phyloP scores from a whole-genome alignment of 2,888 invertebrate species.

The Orchestes rusci region DNA sequence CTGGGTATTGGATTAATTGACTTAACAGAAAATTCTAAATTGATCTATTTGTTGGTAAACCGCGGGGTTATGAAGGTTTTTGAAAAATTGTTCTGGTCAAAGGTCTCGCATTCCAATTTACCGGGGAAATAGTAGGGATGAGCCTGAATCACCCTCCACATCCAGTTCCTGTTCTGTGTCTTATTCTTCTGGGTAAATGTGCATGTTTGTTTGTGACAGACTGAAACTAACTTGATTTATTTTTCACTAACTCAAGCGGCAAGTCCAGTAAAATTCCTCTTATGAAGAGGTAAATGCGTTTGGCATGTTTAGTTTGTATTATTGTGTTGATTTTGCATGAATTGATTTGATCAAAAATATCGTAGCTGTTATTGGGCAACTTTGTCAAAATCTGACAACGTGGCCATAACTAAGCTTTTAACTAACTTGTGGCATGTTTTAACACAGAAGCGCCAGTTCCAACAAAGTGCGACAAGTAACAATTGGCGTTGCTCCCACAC shows the following conservation, averaged over 20 bases:
- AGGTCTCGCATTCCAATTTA: conserved; percentile 67
- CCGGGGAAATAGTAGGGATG: conserved; percentile 49
- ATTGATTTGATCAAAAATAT: neutral
- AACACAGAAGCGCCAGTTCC: conserved; percentile 40
- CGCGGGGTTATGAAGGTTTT: no score
- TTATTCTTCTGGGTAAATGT: conserved; percentile 45
- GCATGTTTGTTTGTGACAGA: conserved; percentile 15
- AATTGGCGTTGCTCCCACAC: conserved; percentile 42
- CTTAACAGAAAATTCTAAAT: no score
- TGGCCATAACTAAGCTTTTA: conserved; percentile 6
- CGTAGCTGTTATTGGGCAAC: no score
- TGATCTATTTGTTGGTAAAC: no score
- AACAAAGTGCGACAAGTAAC: conserved; percentile 42
- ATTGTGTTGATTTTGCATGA: neutral
- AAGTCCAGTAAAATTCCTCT: conserved; percentile 42
- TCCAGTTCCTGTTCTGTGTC: conserved; percentile 45
- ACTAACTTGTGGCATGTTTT: conserved; percentile 33
- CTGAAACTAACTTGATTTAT: conserved; percentile 14
- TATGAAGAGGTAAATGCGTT: conserved; percentile 35
- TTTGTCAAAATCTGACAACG: no score
- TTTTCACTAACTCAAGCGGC: conserved; percentile 32
- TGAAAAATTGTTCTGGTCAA: conserved; percentile 10
- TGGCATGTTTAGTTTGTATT: neutral
- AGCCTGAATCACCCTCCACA: conserved; percentile 43
- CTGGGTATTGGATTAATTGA: no score